These are phyloP conservation scores for Oryzias celebensis DNA, from an alignment of 2,113 vertebrate genomes.

Conservation along the genomic window DNA sequence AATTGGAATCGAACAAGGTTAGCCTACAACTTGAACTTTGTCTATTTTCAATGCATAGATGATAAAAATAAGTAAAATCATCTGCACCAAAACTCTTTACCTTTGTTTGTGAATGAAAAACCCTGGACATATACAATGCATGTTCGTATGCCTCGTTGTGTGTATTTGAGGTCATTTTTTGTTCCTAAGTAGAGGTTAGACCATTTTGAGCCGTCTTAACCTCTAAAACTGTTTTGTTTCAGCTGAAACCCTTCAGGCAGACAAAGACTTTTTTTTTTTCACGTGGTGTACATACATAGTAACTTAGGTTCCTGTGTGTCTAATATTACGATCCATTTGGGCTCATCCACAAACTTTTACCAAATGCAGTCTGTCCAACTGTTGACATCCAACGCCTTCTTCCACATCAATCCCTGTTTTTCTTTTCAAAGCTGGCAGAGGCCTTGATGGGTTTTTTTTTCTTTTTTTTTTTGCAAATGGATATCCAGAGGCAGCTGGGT, in stretches of 20 bases:
- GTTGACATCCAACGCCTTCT: constrained; percentile 63
- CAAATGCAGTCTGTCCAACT: constrained; percentile 65
- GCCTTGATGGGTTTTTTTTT: constrained; percentile 69
- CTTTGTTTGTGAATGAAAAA: background rate
- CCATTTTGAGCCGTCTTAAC: constrained; percentile 79
- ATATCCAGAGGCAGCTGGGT: constrained; percentile 70
- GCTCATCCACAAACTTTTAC: constrained; percentile 74
- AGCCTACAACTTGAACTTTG: no score
- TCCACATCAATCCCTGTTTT: constrained; percentile 69
- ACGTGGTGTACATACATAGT: constrained; percentile 18
- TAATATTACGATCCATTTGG: constrained; percentile 45
- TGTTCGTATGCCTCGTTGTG: constrained; percentile 16
- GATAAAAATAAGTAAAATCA: no score
- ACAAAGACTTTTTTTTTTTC: constrained; percentile 15
- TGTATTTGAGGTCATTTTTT: constrained; percentile 37
- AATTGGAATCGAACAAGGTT: no score
- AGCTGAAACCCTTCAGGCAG: constrained; percentile 28
- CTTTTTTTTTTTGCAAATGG: constrained; percentile 60
- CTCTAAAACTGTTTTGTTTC: constrained; percentile 47
- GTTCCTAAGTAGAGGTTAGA: constrained; percentile 78
- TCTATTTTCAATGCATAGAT: no score
- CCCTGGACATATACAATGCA: constrained; percentile 15
- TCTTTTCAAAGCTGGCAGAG: constrained; percentile 64
- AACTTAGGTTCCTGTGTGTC: constrained; percentile 38
- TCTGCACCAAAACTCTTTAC: no score